Conservation (phyloP, 2,797 vertebrate species). For the Cyprinella venusta region DNA sequence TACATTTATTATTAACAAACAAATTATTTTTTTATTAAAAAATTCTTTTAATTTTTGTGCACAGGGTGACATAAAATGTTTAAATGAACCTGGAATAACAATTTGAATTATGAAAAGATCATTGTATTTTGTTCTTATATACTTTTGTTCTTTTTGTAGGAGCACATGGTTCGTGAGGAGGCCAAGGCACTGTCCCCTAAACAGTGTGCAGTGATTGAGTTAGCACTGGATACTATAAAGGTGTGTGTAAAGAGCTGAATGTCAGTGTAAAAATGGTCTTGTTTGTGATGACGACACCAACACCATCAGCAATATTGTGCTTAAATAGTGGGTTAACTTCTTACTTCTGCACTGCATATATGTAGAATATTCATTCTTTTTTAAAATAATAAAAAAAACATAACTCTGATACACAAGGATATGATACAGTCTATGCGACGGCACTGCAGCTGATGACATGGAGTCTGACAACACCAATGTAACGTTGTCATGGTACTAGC, state of each 20-base stretch:
- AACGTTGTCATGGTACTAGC: too few species aligned
- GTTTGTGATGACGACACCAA: neutral
- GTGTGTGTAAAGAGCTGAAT: constrained; percentile 73
- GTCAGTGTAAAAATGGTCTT: neutral
- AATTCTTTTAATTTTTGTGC: neutral
- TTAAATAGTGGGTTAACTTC: neutral
- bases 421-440: too few species aligned
- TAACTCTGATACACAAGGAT: neutral
- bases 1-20: neutral
- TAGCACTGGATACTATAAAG: constrained; percentile 98
- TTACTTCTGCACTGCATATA: neutral
- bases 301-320: neutral
- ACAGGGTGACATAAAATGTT: neutral
- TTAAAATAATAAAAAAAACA: neutral
- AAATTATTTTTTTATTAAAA: neutral
- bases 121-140: neutral
- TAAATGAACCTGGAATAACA: neutral
- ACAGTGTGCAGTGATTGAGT: constrained; percentile 96
- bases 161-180: constrained; percentile 98
- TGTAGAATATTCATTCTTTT: neutral
- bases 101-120: neutral
- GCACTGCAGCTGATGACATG: too few species aligned
- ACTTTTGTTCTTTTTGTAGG: constrained; percentile 71
- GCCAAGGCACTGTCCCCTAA: constrained; percentile 95
- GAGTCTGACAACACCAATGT: too few species aligned